Conservation (phyloP, 2,113 vertebrate species). For the Passer montanus region DNA sequence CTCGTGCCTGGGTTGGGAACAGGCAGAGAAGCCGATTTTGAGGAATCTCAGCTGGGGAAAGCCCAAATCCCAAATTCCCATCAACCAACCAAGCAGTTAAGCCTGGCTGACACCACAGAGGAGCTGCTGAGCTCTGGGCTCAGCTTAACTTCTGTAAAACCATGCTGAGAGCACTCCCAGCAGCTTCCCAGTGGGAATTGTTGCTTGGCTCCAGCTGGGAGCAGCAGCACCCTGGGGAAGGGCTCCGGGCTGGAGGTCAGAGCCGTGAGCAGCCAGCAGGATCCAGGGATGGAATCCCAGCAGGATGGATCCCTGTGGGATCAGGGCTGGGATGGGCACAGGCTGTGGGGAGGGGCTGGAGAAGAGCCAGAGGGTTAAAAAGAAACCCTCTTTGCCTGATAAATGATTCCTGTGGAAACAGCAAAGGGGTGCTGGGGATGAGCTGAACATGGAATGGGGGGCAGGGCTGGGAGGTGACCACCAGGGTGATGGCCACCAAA, state of each 20-base stretch:
- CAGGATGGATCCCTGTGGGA: background rate
- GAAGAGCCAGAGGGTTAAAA: background rate
- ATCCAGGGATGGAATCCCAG: background rate
- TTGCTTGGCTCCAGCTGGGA: background rate
- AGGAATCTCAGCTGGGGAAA: background rate
- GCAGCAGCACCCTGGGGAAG: background rate
- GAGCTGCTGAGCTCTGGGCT: background rate
- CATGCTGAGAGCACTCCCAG: background rate
- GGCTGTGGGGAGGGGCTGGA: background rate
- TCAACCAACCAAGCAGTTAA: background rate
- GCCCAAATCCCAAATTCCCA: background rate
- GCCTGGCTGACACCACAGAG: background rate
- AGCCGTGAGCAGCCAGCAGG: fast-evolving
- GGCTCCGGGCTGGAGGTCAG: background rate
- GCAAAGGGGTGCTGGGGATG: background rate
- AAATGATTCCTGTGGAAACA: fast-evolving
- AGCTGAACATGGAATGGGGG: background rate
- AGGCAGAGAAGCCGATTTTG: background rate
- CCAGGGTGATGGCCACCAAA: background rate
- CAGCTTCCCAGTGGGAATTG: background rate
- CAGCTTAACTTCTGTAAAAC: background rate
- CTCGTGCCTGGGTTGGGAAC: background rate
- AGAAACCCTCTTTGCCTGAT: background rate
- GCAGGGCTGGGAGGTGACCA: background rate
- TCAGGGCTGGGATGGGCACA: fast-evolving